phyloP scores from a whole-genome alignment of 2,888 invertebrate genomes.

The Amaurobius ferox region DNA sequence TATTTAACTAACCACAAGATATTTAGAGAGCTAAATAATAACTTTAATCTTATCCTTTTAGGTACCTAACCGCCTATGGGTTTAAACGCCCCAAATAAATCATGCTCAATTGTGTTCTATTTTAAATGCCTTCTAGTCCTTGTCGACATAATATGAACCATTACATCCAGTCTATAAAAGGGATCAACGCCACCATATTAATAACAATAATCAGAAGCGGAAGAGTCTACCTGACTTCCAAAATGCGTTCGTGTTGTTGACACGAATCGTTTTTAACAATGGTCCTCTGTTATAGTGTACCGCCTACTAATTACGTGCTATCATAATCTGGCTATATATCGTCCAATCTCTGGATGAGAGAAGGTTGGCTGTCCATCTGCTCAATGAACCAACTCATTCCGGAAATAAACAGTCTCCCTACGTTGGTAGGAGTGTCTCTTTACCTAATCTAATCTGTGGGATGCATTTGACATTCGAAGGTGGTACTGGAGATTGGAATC shows the following conservation, averaged over 20 bases:
- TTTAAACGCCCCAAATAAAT: too few relatives aligned
- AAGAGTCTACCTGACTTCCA: too few relatives aligned
- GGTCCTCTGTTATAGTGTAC: neutral
- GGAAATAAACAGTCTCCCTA: constrained; percentile 10
- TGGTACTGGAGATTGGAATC: neutral
- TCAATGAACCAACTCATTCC: constrained; percentile 9
- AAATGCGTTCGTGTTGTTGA: neutral
- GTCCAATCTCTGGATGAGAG: neutral
- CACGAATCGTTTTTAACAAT: neutral
- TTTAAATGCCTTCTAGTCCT: too few relatives aligned
- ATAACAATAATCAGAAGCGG: too few relatives aligned
- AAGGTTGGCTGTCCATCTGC: neutral
- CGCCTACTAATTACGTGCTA: constrained; percentile 9
- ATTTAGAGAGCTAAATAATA: too few relatives aligned
- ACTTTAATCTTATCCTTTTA: too few relatives aligned
- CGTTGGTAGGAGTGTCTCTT: neutral
- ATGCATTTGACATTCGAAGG: neutral
- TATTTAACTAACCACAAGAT: too few relatives aligned
- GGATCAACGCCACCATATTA: too few relatives aligned
- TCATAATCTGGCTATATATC: neutral
- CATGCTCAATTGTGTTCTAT: too few relatives aligned
- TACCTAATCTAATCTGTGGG: neutral
- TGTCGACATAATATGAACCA: too few relatives aligned
- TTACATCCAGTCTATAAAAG: too few relatives aligned
- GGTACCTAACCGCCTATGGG: too few relatives aligned